Evolutionary conservation across 2,888 invertebrate genomes (phyloP), one percentile per base, ranked within the genome.

Genomic region (Odontocolon sp.): DNA sequence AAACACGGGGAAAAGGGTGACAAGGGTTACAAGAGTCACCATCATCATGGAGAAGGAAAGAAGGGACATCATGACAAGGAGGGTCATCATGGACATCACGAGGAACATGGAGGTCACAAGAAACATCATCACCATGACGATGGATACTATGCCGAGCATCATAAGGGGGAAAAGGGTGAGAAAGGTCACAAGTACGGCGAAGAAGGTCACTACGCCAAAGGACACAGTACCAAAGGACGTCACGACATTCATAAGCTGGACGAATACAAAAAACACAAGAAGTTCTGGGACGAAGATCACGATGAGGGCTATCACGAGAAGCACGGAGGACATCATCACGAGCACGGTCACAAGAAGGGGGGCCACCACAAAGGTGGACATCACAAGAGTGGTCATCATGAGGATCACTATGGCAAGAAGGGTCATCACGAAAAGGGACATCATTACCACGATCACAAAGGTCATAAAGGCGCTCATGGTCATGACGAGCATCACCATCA

Each of bases 161-260:
- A 96, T 85, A 95, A 95, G 77, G 93, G 93, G 23, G 95, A 94
- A 2, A 94, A 96, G 78, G 95, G 94, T n/a, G 95, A 95, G 87
- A 96, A 96, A 86, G 96, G 94, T 0, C 95, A 94, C 1, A 96
- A 96, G 85, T 95, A 94, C 87, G 95, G 95, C 3, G 95, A 95
- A 85, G 95, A 96, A 87, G 95, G 95, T 84, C 95, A 95, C 1
- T 96, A 96, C 90, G 96, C 96, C 85, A 96, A 96, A 85, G 96
- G 96, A 0, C 84, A 96, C 79, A 95, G 96, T 85, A 95, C 96
- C 16, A 94, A 95, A 74, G 96, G 96, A 8, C 96, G 94, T 89
- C 96, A 96, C 0, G 92, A 92, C 54, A 94, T 94, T 78, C 94
- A 94, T 78, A 94, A 95, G 82, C 91, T 93, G 56, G 94, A 94